Conservation (phyloP, 2,797 vertebrate species). For the Hypotaenidia okinawae region DNA sequence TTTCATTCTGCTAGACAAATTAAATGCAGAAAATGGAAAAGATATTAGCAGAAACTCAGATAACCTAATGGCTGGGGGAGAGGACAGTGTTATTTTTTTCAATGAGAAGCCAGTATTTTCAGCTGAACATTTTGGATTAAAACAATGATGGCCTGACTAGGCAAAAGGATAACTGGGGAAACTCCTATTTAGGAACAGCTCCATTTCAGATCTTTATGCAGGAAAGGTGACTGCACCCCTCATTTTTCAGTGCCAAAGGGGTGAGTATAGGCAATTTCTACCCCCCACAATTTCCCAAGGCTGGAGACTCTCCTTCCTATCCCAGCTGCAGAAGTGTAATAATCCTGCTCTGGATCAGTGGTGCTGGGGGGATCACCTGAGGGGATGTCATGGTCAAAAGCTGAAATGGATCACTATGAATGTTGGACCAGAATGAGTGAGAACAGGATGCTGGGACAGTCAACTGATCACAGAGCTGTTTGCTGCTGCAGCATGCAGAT, state of each 20-base stretch:
- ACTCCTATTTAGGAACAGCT: not conserved
- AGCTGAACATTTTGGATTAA: not conserved
- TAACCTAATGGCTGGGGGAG: not conserved
- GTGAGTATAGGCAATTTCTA: not conserved
- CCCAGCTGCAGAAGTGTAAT: not conserved
- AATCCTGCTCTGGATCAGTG: not conserved
- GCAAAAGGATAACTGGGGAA: not conserved
- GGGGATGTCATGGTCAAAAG: not conserved
- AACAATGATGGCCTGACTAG: not conserved
- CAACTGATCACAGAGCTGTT: not conserved
- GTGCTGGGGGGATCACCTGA: not conserved
- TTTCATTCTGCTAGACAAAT: constrained; percentile 29
- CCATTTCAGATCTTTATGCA: not conserved
- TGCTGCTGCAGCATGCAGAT: not conserved
- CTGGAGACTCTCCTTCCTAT: not conserved
- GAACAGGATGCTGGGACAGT: not conserved
- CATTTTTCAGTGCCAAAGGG: not conserved
- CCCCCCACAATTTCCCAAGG: rapidly evolving
- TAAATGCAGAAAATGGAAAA: constrained; percentile 14
- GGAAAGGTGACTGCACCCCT: not conserved
- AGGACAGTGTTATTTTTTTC: not conserved
- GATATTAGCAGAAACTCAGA: not conserved
- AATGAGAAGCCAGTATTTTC: not conserved
- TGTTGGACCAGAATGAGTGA: not conserved
- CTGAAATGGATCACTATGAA: not conserved